phyloP scores from a whole-genome alignment of 2,113 vertebrate species.

The Apistogramma diplotaenia region DNA sequence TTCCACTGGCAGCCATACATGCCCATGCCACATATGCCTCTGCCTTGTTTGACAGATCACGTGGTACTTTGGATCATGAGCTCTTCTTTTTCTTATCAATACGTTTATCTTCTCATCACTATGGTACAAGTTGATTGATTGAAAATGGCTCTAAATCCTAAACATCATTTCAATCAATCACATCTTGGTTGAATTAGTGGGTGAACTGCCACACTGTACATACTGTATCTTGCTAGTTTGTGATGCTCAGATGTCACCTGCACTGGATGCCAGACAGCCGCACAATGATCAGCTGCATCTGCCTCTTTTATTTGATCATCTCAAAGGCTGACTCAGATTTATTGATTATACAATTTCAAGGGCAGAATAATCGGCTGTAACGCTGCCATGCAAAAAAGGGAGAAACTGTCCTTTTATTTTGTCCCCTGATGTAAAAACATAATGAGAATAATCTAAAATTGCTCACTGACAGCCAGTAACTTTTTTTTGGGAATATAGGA shows the following conservation, averaged over 20 bases:
- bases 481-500: not conserved
- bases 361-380: not conserved
- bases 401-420: not conserved
- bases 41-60: not conserved
- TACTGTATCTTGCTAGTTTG: not conserved
- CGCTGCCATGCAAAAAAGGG: not conserved
- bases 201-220: not conserved
- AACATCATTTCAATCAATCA: not conserved
- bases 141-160: not conserved
- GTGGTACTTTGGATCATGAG: not conserved
- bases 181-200: not conserved
- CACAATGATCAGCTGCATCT: not conserved
- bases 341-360: not conserved
- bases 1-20: not conserved
- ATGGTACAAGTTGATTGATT: not conserved
- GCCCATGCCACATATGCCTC: not conserved
- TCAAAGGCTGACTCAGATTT: not conserved
- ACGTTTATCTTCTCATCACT: not conserved
- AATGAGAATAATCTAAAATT: not conserved
- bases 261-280: not conserved
- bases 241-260: not conserved
- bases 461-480: not conserved
- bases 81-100: not conserved
- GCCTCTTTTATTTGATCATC: not conserved
- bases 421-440: not conserved